Base-by-base conservation (phyloP, 92 coral and sea anemone species). In the Palythoa caribaeorum region DNA sequence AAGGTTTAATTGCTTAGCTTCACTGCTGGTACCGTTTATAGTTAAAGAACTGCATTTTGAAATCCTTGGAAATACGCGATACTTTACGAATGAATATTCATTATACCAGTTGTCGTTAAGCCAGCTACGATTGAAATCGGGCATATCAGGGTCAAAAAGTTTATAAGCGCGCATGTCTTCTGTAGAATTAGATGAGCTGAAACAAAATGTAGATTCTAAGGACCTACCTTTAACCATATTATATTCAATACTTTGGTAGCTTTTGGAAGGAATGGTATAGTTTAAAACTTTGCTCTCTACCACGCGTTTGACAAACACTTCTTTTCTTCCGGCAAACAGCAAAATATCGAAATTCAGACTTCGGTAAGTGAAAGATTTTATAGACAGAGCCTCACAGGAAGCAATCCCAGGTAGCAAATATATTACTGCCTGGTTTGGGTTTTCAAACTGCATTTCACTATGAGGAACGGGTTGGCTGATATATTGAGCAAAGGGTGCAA, bases 161-260 rank as follows among this genome's bases (percentile, higher is more conserved):
- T 76, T 76, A 7, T 76, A 76, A 20, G 48, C 38, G 35, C 80
- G 80, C 14, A 76, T 17, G 12, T n/a, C 37, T 50, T 50, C 38
- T 76, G 60, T 47, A 9, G 80, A 76, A 68, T 68, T 68, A 2
- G 80, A 76, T 50, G 57, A 11, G 38, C 40, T 76, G 80, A 76
- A 48, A 50, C 80, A 76, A 44, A 76, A 76, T 6, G 9, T 76
- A 12, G 80, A 76, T 17, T 76, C 38, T 9, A 76, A 48, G 6
- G 28, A 9, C 20, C 57, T 76, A 9, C 80, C 80, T 8, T 2
- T 48, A 1, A 15, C 10, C 60, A 76, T 53, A 12, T 10, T 14
- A 52, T 51, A 77, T 12, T 77, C 9, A 15, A 6, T 51, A 12
- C 65, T 77, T 8, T 20, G 59, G 66, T 77, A 77, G 39, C 40